Percentiles rank a stretch among this genome's conserved stretches.
These are phyloP conservation scores for Micronycteris hirsuta DNA, from an alignment of 2,113 vertebrate genomes.

Conservation along the genomic window DNA sequence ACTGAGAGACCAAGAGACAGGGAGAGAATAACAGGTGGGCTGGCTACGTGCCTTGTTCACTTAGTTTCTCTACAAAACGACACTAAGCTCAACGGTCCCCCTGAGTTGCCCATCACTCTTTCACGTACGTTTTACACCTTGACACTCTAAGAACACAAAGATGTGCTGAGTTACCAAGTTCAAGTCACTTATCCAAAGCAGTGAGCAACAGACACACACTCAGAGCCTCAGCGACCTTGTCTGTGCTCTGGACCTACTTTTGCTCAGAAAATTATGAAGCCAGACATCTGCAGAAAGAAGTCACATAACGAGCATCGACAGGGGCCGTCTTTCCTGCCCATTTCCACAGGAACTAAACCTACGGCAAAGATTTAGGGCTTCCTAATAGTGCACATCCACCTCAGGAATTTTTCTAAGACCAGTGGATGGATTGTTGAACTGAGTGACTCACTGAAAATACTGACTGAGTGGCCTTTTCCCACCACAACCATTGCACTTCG, in stretches of 20 bases:
- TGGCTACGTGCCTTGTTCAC: background rate
- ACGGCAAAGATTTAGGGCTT: background rate
- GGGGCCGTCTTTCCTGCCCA: background rate
- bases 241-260: background rate
- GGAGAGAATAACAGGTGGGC: no score
- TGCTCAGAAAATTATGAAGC: background rate
- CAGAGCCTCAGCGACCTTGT: background rate
- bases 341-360: no score
- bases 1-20: background rate
- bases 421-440: background rate
- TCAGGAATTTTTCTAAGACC: background rate
- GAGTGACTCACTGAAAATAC: background rate
- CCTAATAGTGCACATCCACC: background rate
- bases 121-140: background rate
- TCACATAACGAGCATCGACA: fast-evolving
- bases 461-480: background rate
- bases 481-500: background rate
- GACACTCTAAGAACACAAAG: background rate
- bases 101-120: background rate
- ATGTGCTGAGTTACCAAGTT: background rate
- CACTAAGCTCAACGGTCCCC: background rate
- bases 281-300: conserved; percentile 7
- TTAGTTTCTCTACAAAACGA: fast-evolving
- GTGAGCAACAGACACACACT: background rate
- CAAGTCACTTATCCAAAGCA: background rate